Evolutionary conservation across 2,113 vertebrate species (phyloP), one percentile per base, ranked within the genome.

Genomic region (Scytalopus superciliaris): DNA sequence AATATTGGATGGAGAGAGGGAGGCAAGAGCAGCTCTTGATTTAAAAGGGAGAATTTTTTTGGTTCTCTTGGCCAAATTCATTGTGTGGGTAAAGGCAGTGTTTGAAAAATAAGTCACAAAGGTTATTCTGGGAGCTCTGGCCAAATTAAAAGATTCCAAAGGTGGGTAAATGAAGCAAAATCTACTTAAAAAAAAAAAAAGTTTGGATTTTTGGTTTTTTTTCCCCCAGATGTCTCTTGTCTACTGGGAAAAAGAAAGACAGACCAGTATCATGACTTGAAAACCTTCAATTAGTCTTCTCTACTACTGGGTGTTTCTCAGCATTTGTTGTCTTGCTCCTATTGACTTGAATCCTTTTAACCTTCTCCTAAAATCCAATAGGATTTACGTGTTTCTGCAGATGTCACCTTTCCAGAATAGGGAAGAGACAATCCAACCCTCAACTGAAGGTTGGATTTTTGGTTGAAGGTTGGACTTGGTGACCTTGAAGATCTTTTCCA

Each of bases 171-270:
- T 30, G 3, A 69, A 50, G 4, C 3, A 77, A 87, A 77, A 74
- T 3, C 12, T 16, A 3, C 28, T 30, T 37, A 42, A 42, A 25
- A 49, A 73, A n/a, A 77, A 10, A 2, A 0, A 3, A 2, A 14
- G 7, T 3, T 33, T 12, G 9, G 5, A 35, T 73, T 24, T 6
- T 0, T 1, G 49, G 8, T 81, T 69, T 35, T 35, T 35, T 6
- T 59, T 24, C 14, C 19, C 19, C 10, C 23, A 84, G 23, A 8
- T 70, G 7, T 56, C 3, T 24, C 7, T 62, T 78, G 4, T 24
- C 7, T 40, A 28, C 4, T 42, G 24, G 28, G 18, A 10, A 40
- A 14, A 64, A 59, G 19, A 68, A 64, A 42, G 21, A 25, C 1
- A 4, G 31, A n/a, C 5, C 6, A 31, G 3, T 9, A 77, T 2